phyloP scores from a whole-genome alignment of 2,113 vertebrate genomes.

The Haliaeetus leucogaster region DNA sequence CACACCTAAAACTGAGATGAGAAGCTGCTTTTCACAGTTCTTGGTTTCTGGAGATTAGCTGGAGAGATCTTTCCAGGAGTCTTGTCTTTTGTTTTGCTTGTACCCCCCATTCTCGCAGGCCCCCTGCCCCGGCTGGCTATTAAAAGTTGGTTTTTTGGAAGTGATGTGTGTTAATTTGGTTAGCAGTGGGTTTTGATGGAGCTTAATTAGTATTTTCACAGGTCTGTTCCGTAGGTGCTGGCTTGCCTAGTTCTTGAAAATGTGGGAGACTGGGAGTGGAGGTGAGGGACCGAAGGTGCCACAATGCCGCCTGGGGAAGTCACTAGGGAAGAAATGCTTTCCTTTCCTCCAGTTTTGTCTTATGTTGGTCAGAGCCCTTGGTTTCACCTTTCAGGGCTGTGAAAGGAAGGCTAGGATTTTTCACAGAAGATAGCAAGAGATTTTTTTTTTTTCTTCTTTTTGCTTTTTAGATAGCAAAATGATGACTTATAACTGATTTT shows the following conservation, averaged over 20 bases:
- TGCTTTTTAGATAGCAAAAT: neutral
- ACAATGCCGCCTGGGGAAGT: neutral
- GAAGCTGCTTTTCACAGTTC: neutral
- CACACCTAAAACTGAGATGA: neutral
- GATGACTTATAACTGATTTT: neutral
- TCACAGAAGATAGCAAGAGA: neutral
- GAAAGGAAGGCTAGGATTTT: neutral
- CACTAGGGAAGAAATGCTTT: neutral
- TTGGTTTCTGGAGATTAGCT: neutral
- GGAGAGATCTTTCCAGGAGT: neutral
- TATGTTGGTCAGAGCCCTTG: neutral
- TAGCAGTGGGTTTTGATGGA: neutral
- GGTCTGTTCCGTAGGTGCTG: neutral
- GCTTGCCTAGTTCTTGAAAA: neutral
- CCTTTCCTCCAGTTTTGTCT: neutral
- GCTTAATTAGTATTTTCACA: neutral
- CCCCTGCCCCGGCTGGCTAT: neutral
- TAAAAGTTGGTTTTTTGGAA: neutral
- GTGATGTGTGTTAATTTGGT: neutral
- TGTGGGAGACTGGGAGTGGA: neutral
- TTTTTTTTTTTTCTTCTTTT: neutral
- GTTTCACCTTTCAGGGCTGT: neutral
- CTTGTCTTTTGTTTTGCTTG: neutral
- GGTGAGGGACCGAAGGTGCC: neutral
- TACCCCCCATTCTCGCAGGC: neutral